Evolutionary conservation across 2,797 vertebrate species (phyloP).

Genomic region (Coregonus sp.): DNA sequence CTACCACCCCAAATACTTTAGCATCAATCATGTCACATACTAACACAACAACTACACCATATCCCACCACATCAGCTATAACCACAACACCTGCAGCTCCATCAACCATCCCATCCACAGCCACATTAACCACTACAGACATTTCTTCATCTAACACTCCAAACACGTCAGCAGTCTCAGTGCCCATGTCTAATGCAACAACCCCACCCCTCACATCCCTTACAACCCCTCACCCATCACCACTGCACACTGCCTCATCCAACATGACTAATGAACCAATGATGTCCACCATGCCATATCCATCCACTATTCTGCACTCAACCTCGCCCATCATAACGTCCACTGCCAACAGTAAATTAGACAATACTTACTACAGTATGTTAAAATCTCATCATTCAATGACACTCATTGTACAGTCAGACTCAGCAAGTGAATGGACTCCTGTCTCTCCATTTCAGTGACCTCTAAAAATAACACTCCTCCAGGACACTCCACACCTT

Average conservation of each 20-base stretch:
- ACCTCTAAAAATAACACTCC: background rate
- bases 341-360: background rate
- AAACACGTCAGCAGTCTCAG: background rate
- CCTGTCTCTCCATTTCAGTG: background rate
- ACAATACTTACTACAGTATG: background rate
- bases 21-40: background rate
- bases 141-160: no score
- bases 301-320: background rate
- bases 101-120: no score
- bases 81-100: background rate
- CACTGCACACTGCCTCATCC: background rate
- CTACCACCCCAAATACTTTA: background rate
- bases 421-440: background rate
- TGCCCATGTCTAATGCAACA: background rate
- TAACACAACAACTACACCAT: background rate
- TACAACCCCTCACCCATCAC: background rate
- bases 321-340: background rate
- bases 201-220: background rate
- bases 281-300: background rate
- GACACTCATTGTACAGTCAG: background rate
- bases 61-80: background rate
- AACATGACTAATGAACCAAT: background rate
- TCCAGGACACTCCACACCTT: background rate
- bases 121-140: background rate
- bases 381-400: background rate